Base-by-base conservation (phyloP, 2,888 invertebrate genomes). In the Torymus aiolomorphi region DNA sequence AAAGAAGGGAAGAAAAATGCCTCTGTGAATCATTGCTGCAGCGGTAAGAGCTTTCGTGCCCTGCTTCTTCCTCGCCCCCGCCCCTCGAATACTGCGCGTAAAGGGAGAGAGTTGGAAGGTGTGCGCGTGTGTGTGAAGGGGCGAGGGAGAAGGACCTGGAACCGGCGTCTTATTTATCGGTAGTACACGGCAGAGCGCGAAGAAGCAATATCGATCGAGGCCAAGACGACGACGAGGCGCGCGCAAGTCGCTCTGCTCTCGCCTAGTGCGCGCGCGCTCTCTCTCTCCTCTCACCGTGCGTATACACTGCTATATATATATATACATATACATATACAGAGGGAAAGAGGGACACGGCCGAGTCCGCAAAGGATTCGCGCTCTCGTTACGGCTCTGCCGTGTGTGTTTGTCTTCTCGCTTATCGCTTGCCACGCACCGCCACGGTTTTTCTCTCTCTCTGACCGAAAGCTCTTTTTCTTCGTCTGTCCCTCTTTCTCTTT, bases 201-300 rank as follows among this genome's bases (percentile, higher is more conserved):
- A 73, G 73, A 73, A 54, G 73, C 73, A 63, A 73, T 73, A 73
- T 73, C 73, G 73, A 73, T 73, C 73, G 62, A 61, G 12, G 59
- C 31, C 18, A 13, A 52, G 63, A 61, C 61, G 20, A 61, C 61
- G 52, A 52, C 49, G 24, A 51, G 11, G 69, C 16, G 20, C 52
- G 51, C 51, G n/a, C 61, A 18, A 42, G 42, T 42, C 42, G 1
- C 42, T 5, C 42, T 42, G n/a, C 20, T 42, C 42, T 42, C 8
- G 42, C 42, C 42, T 42, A 42, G 5, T 67, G 52, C 65, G 49
- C 51, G 18, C 51, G 31, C 11, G 14, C 63, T 42, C 42, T 42
- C 42, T 42, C 18, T 62, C 62, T 11, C 4, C 4, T 14, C 4
- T 14, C 4, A 42, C 8, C 42, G 42, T 10, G 42, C 42, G 42